Base-by-base conservation (phyloP, 2,888 invertebrate genomes). In the Morpho achilles region DNA sequence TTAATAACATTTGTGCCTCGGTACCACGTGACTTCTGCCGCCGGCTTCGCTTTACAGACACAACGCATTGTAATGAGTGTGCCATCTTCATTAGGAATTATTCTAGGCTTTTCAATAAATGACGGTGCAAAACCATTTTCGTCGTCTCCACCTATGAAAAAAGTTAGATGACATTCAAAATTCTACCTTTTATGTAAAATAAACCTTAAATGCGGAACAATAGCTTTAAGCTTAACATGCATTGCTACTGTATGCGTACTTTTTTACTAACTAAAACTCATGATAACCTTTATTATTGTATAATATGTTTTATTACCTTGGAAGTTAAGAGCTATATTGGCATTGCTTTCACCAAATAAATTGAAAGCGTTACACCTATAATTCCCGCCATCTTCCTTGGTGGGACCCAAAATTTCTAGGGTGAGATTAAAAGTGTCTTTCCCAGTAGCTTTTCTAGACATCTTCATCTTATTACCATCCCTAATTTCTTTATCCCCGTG, bases 281-380 rank as follows among this genome's bases (percentile, higher is more conserved):
- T 32, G 32, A 32, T 32, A 32, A 32, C 32, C 32, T 32, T 32
- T 32, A 32, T 32, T 32, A 32, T 32, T 32, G 69, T 62, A 62
- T 56, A 69, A 68, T 60, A 67, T 72, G 68, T 69, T 69, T 66
- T 66, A 73, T 93, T 95, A 97, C 98, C 98, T 96, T 98, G 97
- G 93, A 99, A 98, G 92, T 99, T 99, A 81, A 99, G 96, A 82
- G 99, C 98, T 92, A 99, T 99, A 92, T 99, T 99, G 76, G 99
- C 99, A 93, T 99, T 99, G 92, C 98, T 98, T 93, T 99, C 99
- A 88, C 99, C 99, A 91, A 95, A 96, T 87, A 96, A 94, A 93
- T 99, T 99, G 92, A 98, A 96, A 76, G 99, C 99, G 90, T 99
- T 99, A 93, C 99, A 99, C 81, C 99, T 95, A 93, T 99, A 99